Evolutionary conservation across 2,888 invertebrate species (phyloP), one percentile per base, ranked within the genome.

Genomic region (Lutraria lutraria): DNA sequence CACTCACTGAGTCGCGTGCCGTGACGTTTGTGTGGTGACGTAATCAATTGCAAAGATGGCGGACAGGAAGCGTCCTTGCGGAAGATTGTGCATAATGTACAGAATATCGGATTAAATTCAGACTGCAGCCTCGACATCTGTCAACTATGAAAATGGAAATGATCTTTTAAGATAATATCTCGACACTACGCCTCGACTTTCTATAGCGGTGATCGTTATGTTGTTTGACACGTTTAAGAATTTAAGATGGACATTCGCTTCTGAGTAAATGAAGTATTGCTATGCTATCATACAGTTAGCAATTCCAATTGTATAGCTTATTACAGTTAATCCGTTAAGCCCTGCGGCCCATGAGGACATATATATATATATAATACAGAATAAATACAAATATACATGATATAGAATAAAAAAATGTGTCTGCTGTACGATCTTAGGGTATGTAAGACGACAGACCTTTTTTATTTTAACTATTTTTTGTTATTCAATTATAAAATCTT

Each of bases 21-120:
- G 91, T 88, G 92, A 92, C 91, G 92, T 90, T 91, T 90, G 89
- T 92, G 88, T 86, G 88, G 81, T 91, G 90, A 92, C 92, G 91
- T 92, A 91, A 92, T 72, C 83, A 81, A 79, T 89, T 90, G 86
- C 83, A 87, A 92, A 92, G 90, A 92, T 90, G 92, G 90, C 88
- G 86, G 89, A 89, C 81, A 80, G 86, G 89, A 92, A 89, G 92
- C 90, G 89, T 76, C 82, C 79, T 86, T 56, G 87, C 88, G 92
- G 83, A 92, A 92, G 82, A 88, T 86, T 83, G 87, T 91, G 92
- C 92, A 92, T 92, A 91, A 90, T 91, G 89, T 87, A 92, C 92
- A 82, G 68, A 72, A 79, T 88, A 91, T 90, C 89, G 88, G 89
- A 89, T 88, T 90, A 90, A 85, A 79, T 83, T 34, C 82, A 84